Evolutionary conservation across 1,140 invertebrate genomes (phyloP).

Genomic region (Drosophila ogumai): DNA sequence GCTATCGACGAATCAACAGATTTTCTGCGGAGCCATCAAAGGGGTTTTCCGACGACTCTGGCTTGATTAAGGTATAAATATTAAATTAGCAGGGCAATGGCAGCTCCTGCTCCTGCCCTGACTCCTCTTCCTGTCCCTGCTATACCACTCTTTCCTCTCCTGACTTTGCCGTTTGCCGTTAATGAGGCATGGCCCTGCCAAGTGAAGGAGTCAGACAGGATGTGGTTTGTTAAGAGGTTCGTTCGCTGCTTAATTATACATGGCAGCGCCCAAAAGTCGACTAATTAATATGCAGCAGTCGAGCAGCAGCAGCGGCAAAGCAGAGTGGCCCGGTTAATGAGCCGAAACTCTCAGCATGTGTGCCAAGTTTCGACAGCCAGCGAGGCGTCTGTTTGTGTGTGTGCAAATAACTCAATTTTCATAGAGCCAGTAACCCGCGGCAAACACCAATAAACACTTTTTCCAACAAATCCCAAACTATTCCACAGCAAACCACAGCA

Average conservation of each 20-base stretch:
- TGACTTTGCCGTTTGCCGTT: slow-evolving; percentile 55
- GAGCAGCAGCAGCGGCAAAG: slow-evolving; percentile 15
- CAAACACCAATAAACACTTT: slow-evolving; percentile 79
- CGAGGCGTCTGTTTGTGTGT: slow-evolving; percentile 42
- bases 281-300: slow-evolving; percentile 78
- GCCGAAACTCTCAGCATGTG: slow-evolving; percentile 75
- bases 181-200: slow-evolving; percentile 68
- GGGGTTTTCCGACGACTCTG: slow-evolving; percentile 31
- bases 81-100: slow-evolving; percentile 67
- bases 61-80: slow-evolving; percentile 83
- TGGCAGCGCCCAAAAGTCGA: slow-evolving; percentile 78
- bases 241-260: slow-evolving; percentile 77
- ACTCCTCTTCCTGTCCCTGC: slow-evolving; percentile 2
- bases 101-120: slow-evolving; percentile 6
- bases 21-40: slow-evolving; percentile 63
- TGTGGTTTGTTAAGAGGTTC: slow-evolving; percentile 63
- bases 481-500: slow-evolving; percentile 52
- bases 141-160: neutral
- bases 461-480: slow-evolving; percentile 75
- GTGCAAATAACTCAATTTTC: slow-evolving; percentile 78
- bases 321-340: slow-evolving; percentile 70
- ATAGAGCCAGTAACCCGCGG: slow-evolving; percentile 60
- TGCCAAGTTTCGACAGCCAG: slow-evolving; percentile 70
- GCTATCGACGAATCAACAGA: slow-evolving; percentile 59
- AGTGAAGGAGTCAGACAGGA: slow-evolving; percentile 61